Conservation (phyloP, 2,888 invertebrate genomes). For the Cerceris ruficornis region DNA sequence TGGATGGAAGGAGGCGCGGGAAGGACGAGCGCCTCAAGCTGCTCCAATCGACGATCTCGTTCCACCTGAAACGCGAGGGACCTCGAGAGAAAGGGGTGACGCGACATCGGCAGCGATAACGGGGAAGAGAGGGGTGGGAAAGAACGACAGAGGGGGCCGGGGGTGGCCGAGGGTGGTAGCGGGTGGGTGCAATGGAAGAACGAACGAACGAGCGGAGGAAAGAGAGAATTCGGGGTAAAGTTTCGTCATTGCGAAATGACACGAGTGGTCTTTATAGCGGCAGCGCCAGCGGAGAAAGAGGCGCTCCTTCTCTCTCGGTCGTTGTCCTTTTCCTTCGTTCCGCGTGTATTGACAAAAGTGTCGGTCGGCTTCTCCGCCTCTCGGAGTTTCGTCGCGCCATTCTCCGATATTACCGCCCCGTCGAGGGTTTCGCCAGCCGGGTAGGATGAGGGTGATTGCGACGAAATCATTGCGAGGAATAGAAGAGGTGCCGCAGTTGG, state of each 20-base stretch:
- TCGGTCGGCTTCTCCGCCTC: constrained; percentile 80
- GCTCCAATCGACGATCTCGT: constrained; percentile 71
- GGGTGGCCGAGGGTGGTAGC: background rate
- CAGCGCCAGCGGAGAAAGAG: constrained; percentile 66
- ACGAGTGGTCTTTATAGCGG: constrained; percentile 85
- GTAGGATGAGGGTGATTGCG: constrained; percentile 80
- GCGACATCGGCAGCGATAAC: background rate
- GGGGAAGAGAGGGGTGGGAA: background rate
- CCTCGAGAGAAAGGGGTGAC: constrained; percentile 23
- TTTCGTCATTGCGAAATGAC: constrained; percentile 84
- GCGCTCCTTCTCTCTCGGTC: constrained; percentile 37
- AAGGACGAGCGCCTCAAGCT: constrained; percentile 61
- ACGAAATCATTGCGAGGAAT: constrained; percentile 82
- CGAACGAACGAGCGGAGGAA: constrained; percentile 47
- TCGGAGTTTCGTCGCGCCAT: constrained; percentile 81
- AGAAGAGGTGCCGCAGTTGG: constrained; percentile 81
- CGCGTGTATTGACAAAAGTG: constrained; percentile 84
- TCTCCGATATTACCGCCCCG: constrained; percentile 81
- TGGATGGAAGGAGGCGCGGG: background rate
- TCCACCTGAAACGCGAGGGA: constrained; percentile 19
- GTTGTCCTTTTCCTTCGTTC: constrained; percentile 61
- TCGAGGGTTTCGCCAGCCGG: constrained; percentile 64
- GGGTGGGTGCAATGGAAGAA: constrained; percentile 18
- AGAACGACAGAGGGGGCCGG: constrained; percentile 15
- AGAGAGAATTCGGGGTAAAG: constrained; percentile 82